Base-by-base conservation (phyloP, 2,888 invertebrate genomes). In the Spatulosminthurus flaviceps region DNA sequence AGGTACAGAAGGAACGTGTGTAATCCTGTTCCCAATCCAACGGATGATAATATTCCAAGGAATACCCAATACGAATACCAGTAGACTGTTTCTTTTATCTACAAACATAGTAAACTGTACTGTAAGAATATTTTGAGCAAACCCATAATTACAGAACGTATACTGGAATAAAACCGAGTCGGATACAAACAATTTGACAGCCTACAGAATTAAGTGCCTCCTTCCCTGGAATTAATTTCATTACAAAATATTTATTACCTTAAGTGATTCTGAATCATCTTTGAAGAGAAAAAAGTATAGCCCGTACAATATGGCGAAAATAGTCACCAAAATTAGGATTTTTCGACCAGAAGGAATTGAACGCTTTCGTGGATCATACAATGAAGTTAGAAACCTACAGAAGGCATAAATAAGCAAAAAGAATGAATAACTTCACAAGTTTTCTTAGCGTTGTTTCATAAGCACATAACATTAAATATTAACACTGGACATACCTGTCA, bases 1-100 rank as follows among this genome's bases (percentile, higher is more conserved):
- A 99, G 90, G 89, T 99, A 99, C 81, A 99, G 90, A 75, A 99
- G 91, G 90, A 99, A 99, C 81, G 99, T 99, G 88, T 99, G 99
- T 77, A 99, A 91, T 0, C 99, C 99, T 0, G 98, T 98, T 61
- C 99, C 99, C 76, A 99, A 91, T 0, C 99, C 99, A 78, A 99
- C 97, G 0, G 98, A 98, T 61, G 98, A 98, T 84, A 98, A 91
- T 60, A 99, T 94, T 21, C 99, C 99, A 71, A 98, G 91, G 16
- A 94, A 92, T 82, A 96, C 90, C 97, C 97, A 98, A 89, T 96
- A 96, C 19, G 92, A 89, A 90, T 92, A 94, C 94, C 94, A 94
- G 73, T 92, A 86, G 61, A 89, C 84, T 81, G 88, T 86, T 81
- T 87, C 87, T 80, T 88, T 87, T 72, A 88, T 70, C 80, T 85